Evolutionary conservation across 2,113 vertebrate genomes (phyloP), one percentile per base, ranked within the genome.

Genomic region (Drymodes brunneopygia): DNA sequence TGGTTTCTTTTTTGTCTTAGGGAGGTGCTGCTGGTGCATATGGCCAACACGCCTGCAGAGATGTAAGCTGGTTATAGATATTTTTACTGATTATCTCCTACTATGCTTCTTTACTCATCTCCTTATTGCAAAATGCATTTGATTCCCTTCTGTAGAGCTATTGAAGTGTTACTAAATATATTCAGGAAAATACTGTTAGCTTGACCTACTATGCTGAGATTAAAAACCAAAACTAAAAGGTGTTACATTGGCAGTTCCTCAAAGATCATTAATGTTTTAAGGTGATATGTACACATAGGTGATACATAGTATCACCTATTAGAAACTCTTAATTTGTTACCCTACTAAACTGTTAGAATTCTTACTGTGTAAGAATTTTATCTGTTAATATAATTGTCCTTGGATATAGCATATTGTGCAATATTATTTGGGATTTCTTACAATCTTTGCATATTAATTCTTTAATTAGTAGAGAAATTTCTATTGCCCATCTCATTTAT

Each of bases 1-100:
- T 88, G 19, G 2, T 60, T 92, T 88, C 1, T 21, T 16, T 86
- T 60, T 90, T 45, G 31, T 28, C 60, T 45, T 57, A 97, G 97
- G 96, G 96, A 48, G 96, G 96, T 58, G 90, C 94, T 91, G 57
- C 86, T 60, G 50, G 25, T 56, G 8, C 29, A 22, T 97, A 97
- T 9, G 22, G 84, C 58, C 83, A 60, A 73, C 44, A 95, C 0
- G 95, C 90, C 57, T 97, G 97, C 38, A 16, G 5, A 70, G 94
- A 95, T 57, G 97, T 97, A 97, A 97, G 97, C 7, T 50, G 35
- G 3, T 83, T 88, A 40, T 38, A 29, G 57, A 42, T 57, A 3
- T 51, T 62, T 53, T 83, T 71, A 44, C 33, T 31, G 7, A 10
- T 33, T 56, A 12, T 50, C 10, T 74, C 12, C 20, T 79, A 6